Percentiles rank a stretch among this genome's conserved stretches.
These are phyloP conservation scores for Tipula vernalis DNA, from an alignment of 2,888 invertebrate species.

Conservation along the genomic window DNA sequence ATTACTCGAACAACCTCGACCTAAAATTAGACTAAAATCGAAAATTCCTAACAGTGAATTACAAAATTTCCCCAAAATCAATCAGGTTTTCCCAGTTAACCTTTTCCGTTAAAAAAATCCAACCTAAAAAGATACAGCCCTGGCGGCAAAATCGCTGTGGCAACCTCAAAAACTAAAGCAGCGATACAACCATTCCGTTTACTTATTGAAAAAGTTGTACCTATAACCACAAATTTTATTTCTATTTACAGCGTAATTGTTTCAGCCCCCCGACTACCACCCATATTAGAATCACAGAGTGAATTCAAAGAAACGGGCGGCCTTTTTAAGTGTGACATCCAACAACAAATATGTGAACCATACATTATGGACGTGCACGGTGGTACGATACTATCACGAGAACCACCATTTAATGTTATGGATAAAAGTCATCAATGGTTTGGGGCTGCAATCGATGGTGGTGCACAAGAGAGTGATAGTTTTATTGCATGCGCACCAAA, in stretches of 20 bases:
- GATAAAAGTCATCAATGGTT: slow-evolving; percentile 37
- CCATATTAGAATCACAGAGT: slow-evolving; percentile 29
- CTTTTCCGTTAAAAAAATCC: too few species aligned
- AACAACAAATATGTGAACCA: slow-evolving; percentile 27
- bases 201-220: too few species aligned
- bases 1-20: too few species aligned
- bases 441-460: slow-evolving; percentile 39
- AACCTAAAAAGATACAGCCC: too few species aligned
- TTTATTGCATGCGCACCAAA: slow-evolving; percentile 18
- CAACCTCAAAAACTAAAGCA: too few species aligned
- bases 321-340: slow-evolving; percentile 37
- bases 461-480: slow-evolving; percentile 31
- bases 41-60: too few species aligned
- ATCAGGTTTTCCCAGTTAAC: too few species aligned
- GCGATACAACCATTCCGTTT: too few species aligned
- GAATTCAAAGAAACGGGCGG: slow-evolving; percentile 39
- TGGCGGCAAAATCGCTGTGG: too few species aligned
- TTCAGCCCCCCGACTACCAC: slow-evolving; percentile 42
- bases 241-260: slow-evolving; percentile 35
- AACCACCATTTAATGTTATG: slow-evolving; percentile 9
- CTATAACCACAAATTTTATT: background rate
- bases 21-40: too few species aligned
- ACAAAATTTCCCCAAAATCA: too few species aligned
- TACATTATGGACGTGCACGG: slow-evolving; percentile 33
- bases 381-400: background rate